Conservation (phyloP, 2,113 vertebrate species). For the Microcebus griseorufus region DNA sequence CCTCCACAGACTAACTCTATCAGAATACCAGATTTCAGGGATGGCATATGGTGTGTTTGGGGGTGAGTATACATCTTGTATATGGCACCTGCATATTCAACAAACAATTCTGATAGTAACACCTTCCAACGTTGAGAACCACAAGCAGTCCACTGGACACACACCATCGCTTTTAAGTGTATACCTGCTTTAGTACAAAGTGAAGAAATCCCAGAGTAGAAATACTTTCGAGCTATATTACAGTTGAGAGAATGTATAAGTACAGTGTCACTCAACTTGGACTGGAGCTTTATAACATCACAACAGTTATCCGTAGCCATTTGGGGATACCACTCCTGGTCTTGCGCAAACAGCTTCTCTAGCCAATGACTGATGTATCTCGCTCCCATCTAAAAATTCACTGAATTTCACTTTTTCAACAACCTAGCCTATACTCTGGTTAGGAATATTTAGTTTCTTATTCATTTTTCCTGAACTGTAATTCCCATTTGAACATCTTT, state of each 20-base stretch:
- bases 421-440: neutral
- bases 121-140: neutral
- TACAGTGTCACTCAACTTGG: neutral
- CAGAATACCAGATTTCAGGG: neutral
- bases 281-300: neutral
- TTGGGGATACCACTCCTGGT: neutral
- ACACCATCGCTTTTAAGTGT: neutral
- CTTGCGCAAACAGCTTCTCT: neutral
- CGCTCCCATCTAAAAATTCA: neutral
- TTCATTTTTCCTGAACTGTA: neutral
- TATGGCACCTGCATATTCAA: neutral
- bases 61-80: neutral
- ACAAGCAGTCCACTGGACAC: neutral
- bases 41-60: neutral
- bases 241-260: neutral
- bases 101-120: neutral
- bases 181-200: neutral
- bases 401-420: neutral
- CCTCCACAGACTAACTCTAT: neutral
- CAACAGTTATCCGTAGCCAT: neutral
- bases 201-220: neutral
- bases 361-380: neutral
- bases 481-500: neutral
- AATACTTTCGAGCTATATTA: neutral
- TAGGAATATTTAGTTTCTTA: neutral